Base-by-base conservation (phyloP, 2,888 invertebrate species). In the Cephus sareptanus region DNA sequence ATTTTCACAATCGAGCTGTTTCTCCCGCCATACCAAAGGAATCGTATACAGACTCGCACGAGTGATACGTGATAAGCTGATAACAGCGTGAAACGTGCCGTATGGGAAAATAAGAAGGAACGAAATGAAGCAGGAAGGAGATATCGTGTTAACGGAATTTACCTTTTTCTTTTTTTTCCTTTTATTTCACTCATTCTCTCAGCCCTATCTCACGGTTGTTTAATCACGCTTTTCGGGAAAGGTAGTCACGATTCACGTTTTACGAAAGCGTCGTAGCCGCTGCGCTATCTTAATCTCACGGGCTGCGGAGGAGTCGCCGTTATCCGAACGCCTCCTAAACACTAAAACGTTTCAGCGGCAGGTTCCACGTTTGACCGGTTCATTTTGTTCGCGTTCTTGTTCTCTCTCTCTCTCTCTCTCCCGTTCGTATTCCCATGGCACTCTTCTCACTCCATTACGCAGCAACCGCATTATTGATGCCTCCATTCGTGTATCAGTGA, bases 401-500 rank as follows among this genome's bases (percentile, higher is more conserved):
- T 34, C 74, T 6, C n/a, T 34, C 69, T 37, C 73, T 73, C 76
- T 33, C 56, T 74, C 30, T 34, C 69, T 68, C 35, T 37, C 69
- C 4, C 56, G 74, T 30, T 74, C 1, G 11, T n/a, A 15, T 11
- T 23, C 37, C 30, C 37, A 30, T 74, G 12, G 11, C 30, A 34
- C 74, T 79, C 37, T 75, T 73, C 79, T 77, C 77, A 74, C 73
- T 75, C 79, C 78, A 68, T 69, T 30, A 70, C 69, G 35, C 69
- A 2, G 69, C 74, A 34, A 75, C 78, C 74, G 2, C 80, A 82
- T 89, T 89, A 90, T 89, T 89, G 89, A 88, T 90, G 89, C 87
- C 84, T 89, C 89, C 89, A 89, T 89, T 89, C 89, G 87, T 87
- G 85, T 90, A 90, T 90, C 89, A 84, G 87, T 81, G 85, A 86